phyloP scores from a whole-genome alignment of 2,797 vertebrate genomes.

The Sitta carolinensis region DNA sequence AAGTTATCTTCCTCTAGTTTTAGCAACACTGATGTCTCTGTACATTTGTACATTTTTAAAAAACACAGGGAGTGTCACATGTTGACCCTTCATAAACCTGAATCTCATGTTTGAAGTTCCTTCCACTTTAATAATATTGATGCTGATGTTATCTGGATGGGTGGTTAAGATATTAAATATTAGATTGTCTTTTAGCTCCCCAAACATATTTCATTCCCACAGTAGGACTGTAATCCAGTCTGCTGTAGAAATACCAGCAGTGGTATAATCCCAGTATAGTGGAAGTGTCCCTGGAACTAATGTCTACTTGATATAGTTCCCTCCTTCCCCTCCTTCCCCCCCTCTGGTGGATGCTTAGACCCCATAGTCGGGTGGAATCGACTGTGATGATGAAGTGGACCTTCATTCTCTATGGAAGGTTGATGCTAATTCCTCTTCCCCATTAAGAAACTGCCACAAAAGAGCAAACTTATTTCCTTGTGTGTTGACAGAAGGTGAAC shows the following conservation, averaged over 20 bases:
- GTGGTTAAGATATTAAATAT: background rate
- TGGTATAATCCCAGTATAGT: background rate
- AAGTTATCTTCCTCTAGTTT: background rate
- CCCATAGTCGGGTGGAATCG: background rate
- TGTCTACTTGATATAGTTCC: background rate
- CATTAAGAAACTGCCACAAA: constrained; percentile 42
- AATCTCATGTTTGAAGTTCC: background rate
- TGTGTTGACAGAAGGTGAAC: constrained; percentile 60
- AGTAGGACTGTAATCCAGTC: background rate
- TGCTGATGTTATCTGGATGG: background rate
- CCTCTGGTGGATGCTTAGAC: background rate
- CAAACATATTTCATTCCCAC: background rate
- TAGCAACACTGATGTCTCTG: background rate
- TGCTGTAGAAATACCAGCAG: background rate
- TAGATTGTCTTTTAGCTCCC: background rate
- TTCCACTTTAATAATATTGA: background rate
- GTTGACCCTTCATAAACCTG: background rate
- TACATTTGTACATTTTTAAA: background rate
- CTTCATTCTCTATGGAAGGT: background rate
- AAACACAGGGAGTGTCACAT: fast-evolving
- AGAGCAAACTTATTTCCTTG: constrained; percentile 53
- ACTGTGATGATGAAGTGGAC: constrained; percentile 21
- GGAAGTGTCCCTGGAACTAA: background rate
- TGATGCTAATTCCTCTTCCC: constrained; percentile 47
- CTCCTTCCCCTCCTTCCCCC: background rate